phyloP scores from a whole-genome alignment of 2,888 invertebrate species.

The Mythimna pallens region DNA sequence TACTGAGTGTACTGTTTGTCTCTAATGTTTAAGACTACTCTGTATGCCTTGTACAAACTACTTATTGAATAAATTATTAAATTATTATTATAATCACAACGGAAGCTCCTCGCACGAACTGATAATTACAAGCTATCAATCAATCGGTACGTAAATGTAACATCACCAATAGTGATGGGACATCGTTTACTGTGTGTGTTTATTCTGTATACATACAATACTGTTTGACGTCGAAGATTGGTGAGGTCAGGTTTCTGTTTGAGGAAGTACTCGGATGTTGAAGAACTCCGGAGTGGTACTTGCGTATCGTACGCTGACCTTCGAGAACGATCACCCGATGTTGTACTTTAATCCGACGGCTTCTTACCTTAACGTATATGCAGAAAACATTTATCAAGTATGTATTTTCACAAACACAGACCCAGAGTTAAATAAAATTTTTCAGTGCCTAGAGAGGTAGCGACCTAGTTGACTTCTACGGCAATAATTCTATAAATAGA shows the following conservation, averaged over 20 bases:
- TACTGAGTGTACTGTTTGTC: too few species aligned
- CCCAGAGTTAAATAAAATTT: not conserved
- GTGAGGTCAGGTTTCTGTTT: constrained; percentile 5
- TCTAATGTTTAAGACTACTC: too few species aligned
- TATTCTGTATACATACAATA: not conserved
- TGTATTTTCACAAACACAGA: not conserved
- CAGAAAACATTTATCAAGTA: not conserved
- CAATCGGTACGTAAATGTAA: not conserved
- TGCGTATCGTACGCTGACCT: not conserved
- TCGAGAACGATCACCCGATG: not conserved
- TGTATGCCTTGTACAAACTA: too few species aligned
- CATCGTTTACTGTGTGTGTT: too few species aligned
- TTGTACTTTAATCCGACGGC: not conserved
- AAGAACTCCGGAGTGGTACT: not conserved
- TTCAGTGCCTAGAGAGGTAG: not conserved
- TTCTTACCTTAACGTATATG: not conserved
- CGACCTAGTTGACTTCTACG: not conserved
- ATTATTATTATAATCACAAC: too few species aligned
- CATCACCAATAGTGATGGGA: not conserved
- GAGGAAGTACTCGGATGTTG: not conserved
- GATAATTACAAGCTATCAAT: not conserved
- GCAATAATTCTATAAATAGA: not conserved
- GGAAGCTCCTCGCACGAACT: constrained; percentile 15
- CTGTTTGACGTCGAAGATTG: not conserved
- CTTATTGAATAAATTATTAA: too few species aligned